A percentile compares a stretch with the other conserved stretches of the same genome.
Conservation (phyloP, 2,888 invertebrate species). For the Thereva unica region DNA sequence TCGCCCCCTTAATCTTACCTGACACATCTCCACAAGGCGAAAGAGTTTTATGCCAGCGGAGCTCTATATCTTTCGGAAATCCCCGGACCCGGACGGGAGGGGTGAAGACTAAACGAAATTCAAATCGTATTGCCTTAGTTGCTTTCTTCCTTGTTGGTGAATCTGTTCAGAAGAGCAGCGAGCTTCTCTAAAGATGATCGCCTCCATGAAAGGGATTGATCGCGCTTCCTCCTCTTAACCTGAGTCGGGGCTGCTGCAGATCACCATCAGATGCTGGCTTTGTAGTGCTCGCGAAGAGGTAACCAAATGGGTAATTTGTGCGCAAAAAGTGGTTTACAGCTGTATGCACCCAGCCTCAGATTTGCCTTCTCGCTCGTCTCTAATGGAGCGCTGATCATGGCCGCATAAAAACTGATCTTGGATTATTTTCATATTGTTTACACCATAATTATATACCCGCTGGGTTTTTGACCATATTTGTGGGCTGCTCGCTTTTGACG, state of each 20-base stretch:
- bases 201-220: slow-evolving; percentile 31
- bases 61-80: background rate
- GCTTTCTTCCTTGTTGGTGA: slow-evolving; percentile 29
- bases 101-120: slow-evolving; percentile 3
- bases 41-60: slow-evolving; percentile 8
- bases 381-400: slow-evolving; percentile 31
- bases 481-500: background rate
- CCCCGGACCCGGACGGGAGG: background rate
- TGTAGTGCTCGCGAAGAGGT: slow-evolving; percentile 22
- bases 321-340: slow-evolving; percentile 33
- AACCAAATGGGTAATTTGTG: slow-evolving; percentile 34
- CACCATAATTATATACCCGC: slow-evolving; percentile 29
- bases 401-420: slow-evolving; percentile 27
- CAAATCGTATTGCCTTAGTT: slow-evolving; percentile 18
- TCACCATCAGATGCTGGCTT: slow-evolving; percentile 2
- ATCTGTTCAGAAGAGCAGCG: slow-evolving; percentile 12
- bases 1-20: slow-evolving; percentile 35
- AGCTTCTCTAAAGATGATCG: background rate
- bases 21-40: slow-evolving; percentile 25
- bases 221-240: slow-evolving; percentile 11
- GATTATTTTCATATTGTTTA: slow-evolving; percentile 34
- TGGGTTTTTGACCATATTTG: slow-evolving; percentile 32
- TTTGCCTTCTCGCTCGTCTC: slow-evolving; percentile 8
- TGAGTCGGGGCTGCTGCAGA: slow-evolving; percentile 22
- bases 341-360: slow-evolving; percentile 15